A percentile compares a stretch with the other conserved stretches of the same genome.
These are phyloP conservation scores for Tridacna gigas DNA, from an alignment of 2,888 invertebrate species.

Conservation along the genomic window DNA sequence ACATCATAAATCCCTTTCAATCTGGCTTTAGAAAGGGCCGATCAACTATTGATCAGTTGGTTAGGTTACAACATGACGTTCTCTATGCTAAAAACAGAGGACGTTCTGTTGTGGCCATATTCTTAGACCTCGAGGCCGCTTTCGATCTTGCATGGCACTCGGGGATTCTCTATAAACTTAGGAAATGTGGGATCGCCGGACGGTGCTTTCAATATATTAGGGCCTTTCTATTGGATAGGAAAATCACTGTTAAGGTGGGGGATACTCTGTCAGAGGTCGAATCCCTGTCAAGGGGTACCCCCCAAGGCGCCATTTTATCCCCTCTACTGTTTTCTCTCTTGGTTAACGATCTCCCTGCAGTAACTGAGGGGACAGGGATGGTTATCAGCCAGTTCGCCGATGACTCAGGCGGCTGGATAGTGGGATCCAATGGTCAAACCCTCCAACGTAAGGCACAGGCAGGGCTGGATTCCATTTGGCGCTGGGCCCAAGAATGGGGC, in stretches of 20 bases:
- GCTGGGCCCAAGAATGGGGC: no score
- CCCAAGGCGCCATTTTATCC: no score
- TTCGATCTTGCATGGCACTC: no score
- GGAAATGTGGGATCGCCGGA: conserved; percentile 33
- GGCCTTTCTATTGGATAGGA: conserved; percentile 24
- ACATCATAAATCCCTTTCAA: no score
- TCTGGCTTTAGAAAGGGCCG: conserved; percentile 19
- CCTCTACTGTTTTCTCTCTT: no score
- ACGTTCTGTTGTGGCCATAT: conserved; percentile 22
- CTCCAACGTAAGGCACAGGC: no score
- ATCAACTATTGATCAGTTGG: conserved; percentile 12
- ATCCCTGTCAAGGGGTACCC: neutral
- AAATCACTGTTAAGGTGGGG: conserved; percentile 21
- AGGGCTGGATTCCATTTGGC: no score
- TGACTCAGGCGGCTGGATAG: conserved; percentile 39
- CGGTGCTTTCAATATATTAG: conserved; percentile 27
- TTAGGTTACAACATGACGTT: no score
- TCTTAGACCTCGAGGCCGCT: conserved; percentile 20
- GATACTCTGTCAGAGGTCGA: conserved; percentile 6
- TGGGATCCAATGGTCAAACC: conserved; percentile 33
- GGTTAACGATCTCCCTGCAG: no score
- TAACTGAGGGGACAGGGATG: no score
- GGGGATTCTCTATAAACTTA: no score
- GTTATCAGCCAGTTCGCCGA: conserved; percentile 42
- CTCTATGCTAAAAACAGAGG: no score